phyloP scores from a whole-genome alignment of 2,888 invertebrate genomes.

The Cryptocheilus praepositus region DNA sequence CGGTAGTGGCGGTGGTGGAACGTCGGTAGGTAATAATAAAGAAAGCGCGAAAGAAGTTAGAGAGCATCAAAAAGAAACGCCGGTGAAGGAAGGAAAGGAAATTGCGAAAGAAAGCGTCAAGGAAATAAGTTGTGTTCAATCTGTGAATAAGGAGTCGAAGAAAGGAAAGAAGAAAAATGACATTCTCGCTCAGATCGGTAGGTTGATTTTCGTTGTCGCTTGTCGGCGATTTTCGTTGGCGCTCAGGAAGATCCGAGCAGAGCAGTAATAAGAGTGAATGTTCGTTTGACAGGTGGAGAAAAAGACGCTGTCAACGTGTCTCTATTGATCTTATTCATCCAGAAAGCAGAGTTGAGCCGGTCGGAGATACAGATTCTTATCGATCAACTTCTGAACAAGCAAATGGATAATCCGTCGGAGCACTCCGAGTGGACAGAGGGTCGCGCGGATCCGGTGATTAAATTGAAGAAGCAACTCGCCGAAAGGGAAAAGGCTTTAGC shows the following conservation, averaged over 20 bases:
- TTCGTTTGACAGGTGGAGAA: conserved; percentile 77
- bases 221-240: too few relatives aligned
- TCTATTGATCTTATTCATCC: conserved; percentile 84
- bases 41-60: conserved; percentile 53
- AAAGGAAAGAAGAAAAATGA: conserved; percentile 81
- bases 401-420: conserved; percentile 83
- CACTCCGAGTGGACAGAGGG: conserved; percentile 93
- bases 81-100: conserved; percentile 58
- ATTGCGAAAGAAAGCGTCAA: conserved; percentile 49
- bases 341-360: conserved; percentile 88
- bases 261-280: too few relatives aligned
- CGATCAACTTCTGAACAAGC: conserved; percentile 92
- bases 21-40: conserved; percentile 35
- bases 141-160: conserved; percentile 66
- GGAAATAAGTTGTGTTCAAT: conserved; percentile 39
- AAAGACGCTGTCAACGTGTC: conserved; percentile 83
- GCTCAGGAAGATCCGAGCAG: too few relatives aligned
- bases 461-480: conserved; percentile 90
- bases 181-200: conserved; percentile 77
- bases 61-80: conserved; percentile 59
- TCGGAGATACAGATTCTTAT: conserved; percentile 93
- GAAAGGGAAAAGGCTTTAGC: conserved; percentile 88
- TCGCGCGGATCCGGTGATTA: conserved; percentile 89
- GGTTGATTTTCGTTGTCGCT: conserved; percentile 49
- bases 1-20: conserved; percentile 23